Conservation (phyloP, 2,113 vertebrate species). For the Cochlearius cochlearius region DNA sequence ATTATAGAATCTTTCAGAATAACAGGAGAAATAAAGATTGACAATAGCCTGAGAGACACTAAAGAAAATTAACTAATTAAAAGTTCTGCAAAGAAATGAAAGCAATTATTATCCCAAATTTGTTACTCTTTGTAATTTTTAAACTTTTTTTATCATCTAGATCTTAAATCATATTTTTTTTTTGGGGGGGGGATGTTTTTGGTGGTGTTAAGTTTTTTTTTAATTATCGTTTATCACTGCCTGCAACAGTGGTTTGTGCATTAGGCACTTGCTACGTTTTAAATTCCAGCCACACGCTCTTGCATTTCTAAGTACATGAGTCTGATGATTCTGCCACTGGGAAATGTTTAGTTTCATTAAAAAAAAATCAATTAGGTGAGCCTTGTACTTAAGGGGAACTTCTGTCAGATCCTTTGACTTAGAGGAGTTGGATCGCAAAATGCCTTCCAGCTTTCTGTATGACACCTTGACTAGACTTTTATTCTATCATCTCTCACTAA, state of each 20-base stretch:
- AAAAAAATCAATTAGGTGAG: neutral
- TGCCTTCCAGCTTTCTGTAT: neutral
- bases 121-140: neutral
- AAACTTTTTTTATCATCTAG: neutral
- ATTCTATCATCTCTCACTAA: neutral
- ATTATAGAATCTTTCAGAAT: neutral
- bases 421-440: neutral
- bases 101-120: neutral
- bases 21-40: neutral
- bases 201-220: fast-evolving
- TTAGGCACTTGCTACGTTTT: neutral
- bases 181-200: neutral
- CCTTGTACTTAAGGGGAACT: neutral
- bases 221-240: neutral
- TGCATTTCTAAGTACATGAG: neutral
- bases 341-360: neutral
- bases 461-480: neutral
- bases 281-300: neutral
- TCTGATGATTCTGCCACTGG: neutral
- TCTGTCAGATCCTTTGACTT: neutral
- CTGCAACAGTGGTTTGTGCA: neutral
- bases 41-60: neutral
- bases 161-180: neutral
- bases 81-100: neutral
- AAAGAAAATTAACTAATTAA: neutral